Evolutionary conservation across 2,888 invertebrate species (phyloP).

Genomic region (Diloba caeruleocephala): DNA sequence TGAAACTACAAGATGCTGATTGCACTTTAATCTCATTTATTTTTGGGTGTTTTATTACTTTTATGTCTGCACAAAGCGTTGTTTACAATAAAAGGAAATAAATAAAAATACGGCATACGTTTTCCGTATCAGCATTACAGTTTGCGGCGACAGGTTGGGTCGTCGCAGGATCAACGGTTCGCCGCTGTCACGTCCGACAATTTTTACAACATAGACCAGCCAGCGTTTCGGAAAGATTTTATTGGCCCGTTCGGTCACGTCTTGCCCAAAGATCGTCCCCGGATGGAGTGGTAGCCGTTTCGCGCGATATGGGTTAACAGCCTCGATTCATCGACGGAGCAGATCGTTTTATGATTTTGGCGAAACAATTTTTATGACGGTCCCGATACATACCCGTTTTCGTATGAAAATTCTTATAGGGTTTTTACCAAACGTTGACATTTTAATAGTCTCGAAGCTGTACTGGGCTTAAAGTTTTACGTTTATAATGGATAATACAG

Average conservation of each 20-base stretch:
- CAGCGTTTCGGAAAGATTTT: conserved; percentile 76
- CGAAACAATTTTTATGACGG: conserved; percentile 68
- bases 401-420: conserved; percentile 40
- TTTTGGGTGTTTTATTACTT: conserved; percentile 9
- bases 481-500: conserved; percentile 16
- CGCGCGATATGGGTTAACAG: conserved; percentile 77
- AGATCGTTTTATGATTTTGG: conserved; percentile 82
- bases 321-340: conserved; percentile 75
- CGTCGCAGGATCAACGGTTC: conserved; percentile 47
- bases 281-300: conserved; percentile 73
- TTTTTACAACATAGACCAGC: conserved; percentile 73
- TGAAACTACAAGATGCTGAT: conserved; percentile 1
- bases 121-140: conserved; percentile 42
- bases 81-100: conserved; percentile 26
- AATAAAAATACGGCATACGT: conserved; percentile 29
- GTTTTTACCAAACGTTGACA: conserved; percentile 22
- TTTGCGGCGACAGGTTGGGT: conserved; percentile 52
- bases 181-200: conserved; percentile 73
- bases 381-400: conserved; percentile 49
- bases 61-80: conserved; percentile 38
- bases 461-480: conserved; percentile 8
- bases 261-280: conserved; percentile 76
- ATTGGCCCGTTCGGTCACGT: conserved; percentile 83
- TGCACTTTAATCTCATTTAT: conserved; percentile 3
- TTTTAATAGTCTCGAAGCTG: conserved; percentile 13